Evolutionary conservation across 2,888 invertebrate genomes (phyloP).

Genomic region (Agrotis clavis): DNA sequence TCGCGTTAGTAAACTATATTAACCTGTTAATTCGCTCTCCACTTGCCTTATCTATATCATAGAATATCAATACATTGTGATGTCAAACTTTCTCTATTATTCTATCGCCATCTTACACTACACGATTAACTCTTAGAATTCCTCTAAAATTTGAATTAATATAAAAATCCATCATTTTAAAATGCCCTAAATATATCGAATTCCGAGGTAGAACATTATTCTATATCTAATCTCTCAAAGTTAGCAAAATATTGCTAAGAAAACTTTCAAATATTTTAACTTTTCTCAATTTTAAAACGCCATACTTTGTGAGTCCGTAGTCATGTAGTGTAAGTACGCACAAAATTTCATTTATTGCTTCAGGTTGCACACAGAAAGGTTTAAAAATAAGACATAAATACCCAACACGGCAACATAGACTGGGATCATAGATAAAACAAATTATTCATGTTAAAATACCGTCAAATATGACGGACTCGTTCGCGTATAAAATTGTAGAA

Average conservation of each 20-base stretch:
- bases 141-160: constrained; percentile 60
- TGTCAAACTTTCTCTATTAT: constrained; percentile 52
- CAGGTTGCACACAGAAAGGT: constrained; percentile 60
- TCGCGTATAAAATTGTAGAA: constrained; percentile 25
- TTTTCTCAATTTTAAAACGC: constrained; percentile 45
- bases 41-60: constrained; percentile 43
- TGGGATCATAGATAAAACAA: constrained; percentile 33
- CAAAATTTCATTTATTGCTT: constrained; percentile 68
- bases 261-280: constrained; percentile 51
- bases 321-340: constrained; percentile 67
- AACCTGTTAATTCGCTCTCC: constrained; percentile 67
- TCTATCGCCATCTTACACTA: constrained; percentile 64
- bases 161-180: constrained; percentile 59
- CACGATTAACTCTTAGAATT: constrained; percentile 58
- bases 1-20: constrained; percentile 71
- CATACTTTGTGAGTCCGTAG: constrained; percentile 32
- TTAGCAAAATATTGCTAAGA: constrained; percentile 57
- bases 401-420: constrained; percentile 58
- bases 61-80: constrained; percentile 64
- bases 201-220: constrained; percentile 65
- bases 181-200: constrained; percentile 60
- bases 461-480: constrained; percentile 37
- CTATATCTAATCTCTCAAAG: constrained; percentile 62
- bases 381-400: constrained; percentile 53
- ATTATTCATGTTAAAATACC: constrained; percentile 34